Conservation (phyloP, 2,113 vertebrate genomes). For the Rattus norvegicus region DNA sequence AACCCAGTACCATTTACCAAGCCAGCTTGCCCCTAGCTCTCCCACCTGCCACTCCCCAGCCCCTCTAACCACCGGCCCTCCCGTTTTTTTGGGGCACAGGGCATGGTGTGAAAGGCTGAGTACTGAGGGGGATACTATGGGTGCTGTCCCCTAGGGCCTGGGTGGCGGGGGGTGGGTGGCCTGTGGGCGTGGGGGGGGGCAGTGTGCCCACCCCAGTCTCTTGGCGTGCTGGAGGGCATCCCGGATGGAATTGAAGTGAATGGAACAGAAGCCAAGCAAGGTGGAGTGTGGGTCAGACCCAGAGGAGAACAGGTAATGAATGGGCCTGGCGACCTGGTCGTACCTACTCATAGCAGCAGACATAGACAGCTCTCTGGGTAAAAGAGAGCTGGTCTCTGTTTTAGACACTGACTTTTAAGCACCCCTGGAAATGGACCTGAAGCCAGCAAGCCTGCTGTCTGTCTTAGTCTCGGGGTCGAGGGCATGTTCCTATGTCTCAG, state of each 20-base stretch:
- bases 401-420: neutral
- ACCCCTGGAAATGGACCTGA: neutral
- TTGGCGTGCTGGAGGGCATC: constrained; percentile 86
- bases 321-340: neutral
- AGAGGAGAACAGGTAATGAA: constrained; percentile 91
- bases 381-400: neutral
- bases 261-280: constrained; percentile 93
- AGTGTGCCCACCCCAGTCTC: constrained; percentile 86
- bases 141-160: constrained; percentile 83
- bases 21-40: constrained; percentile 47
- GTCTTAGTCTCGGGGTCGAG: constrained; percentile 48
- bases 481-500: neutral
- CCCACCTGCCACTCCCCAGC: constrained; percentile 68
- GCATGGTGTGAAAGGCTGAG: constrained; percentile 81
- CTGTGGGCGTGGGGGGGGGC: constrained; percentile 76
- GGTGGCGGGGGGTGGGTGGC: constrained; percentile 77
- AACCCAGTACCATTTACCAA: neutral
- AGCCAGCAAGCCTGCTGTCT: constrained; percentile 15
- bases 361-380: neutral
- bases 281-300: constrained; percentile 91
- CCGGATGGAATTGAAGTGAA: constrained; percentile 92
- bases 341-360: neutral
- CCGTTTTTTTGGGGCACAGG: constrained; percentile 67
- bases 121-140: constrained; percentile 83
- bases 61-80: constrained; percentile 73